Evolutionary conservation across 2,113 vertebrate genomes (phyloP).

Genomic region (Heterochromis multidens): DNA sequence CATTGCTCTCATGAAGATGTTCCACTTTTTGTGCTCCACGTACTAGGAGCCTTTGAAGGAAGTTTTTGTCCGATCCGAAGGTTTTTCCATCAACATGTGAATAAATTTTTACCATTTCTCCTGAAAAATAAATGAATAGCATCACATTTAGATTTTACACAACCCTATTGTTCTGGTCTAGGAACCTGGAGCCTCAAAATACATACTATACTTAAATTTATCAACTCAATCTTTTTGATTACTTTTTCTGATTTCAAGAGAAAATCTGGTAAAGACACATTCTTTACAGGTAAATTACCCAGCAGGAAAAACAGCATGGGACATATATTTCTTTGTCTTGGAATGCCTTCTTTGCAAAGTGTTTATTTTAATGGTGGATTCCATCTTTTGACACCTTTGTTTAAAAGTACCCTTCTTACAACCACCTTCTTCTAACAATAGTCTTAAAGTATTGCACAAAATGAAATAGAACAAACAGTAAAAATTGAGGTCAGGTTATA

Average conservation of each 20-base stretch:
- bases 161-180: not conserved
- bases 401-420: no score
- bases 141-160: not conserved
- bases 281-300: no score
- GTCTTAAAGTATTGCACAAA: no score
- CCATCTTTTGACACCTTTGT: no score
- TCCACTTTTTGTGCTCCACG: not conserved
- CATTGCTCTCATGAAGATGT: fast-evolving
- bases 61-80: fast-evolving
- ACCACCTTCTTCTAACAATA: no score
- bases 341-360: no score
- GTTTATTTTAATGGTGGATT: no score
- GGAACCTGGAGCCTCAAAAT: not conserved
- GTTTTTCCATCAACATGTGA: not conserved
- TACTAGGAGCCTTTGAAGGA: not conserved
- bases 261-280: not conserved
- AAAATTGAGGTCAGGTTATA: no score
- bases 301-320: no score
- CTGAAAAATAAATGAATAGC: not conserved
- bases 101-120: not conserved
- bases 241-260: not conserved
- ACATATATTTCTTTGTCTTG: no score
- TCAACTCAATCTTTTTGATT: not conserved
- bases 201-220: not conserved
- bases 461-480: no score